Evolutionary conservation across 2,888 invertebrate genomes (phyloP).

Genomic region (Diplolepis rosae): DNA sequence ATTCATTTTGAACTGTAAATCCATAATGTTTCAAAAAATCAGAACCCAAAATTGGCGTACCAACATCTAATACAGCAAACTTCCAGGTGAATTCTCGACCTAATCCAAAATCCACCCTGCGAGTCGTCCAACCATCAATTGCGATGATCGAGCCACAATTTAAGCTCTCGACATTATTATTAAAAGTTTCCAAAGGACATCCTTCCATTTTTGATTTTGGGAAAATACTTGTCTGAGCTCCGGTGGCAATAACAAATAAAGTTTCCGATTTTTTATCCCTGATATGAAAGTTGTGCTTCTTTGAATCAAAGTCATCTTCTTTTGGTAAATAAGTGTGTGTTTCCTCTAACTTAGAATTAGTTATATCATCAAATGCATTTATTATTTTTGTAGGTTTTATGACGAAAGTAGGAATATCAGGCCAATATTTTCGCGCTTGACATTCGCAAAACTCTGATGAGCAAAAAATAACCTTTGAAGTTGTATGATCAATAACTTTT

Average conservation of each 20-base stretch:
- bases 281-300: not conserved
- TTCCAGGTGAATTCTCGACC: constrained; percentile 4
- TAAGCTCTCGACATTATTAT: not conserved
- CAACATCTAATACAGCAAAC: not conserved
- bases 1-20: not conserved
- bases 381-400: not conserved
- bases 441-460: constrained; percentile 4
- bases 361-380: too few species aligned
- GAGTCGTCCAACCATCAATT: not conserved
- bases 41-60: not conserved
- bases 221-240: not conserved
- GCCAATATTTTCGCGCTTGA: not conserved
- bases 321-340: not conserved
- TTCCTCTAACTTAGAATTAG: not conserved
- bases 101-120: not conserved
- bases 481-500: not conserved
- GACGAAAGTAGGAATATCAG: not conserved
- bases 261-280: not conserved
- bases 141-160: not conserved
- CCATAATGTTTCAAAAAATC: not conserved
- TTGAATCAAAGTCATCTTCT: too few species aligned
- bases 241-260: not conserved
- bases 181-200: not conserved
- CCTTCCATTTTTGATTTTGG: not conserved
- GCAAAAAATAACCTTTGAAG: not conserved